phyloP scores from a whole-genome alignment of 2,888 invertebrate genomes.

The Gisinianus flammeolus region DNA sequence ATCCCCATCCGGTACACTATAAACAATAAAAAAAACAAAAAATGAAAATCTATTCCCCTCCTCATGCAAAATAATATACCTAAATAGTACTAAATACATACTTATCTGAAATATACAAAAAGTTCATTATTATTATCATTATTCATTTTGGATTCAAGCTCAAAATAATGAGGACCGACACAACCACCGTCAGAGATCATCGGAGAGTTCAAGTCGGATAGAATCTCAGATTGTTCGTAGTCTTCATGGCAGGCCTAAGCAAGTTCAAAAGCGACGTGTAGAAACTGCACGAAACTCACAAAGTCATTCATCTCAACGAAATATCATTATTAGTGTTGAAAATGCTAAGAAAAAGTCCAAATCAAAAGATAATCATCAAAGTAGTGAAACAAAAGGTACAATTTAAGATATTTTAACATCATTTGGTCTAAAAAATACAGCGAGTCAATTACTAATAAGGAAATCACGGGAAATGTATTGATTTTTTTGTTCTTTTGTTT shows the following conservation, averaged over 20 bases:
- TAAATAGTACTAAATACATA: too few relatives aligned
- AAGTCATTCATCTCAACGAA: not conserved
- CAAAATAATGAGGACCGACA: too few relatives aligned
- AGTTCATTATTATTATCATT: not conserved
- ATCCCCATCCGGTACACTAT: too few relatives aligned
- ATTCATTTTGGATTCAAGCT: not conserved
- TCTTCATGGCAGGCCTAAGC: not conserved
- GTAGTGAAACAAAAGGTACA: conserved; percentile 21
- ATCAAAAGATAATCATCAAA: not conserved
- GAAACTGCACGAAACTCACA: not conserved
- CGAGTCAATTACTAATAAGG: too few relatives aligned
- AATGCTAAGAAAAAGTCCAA: not conserved
- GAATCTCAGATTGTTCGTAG: not conserved
- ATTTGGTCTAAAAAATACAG: too few relatives aligned
- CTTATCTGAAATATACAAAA: not conserved
- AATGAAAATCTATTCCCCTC: too few relatives aligned
- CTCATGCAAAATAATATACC: too few relatives aligned
- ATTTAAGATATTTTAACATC: not conserved
- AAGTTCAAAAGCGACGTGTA: conserved; percentile 3
- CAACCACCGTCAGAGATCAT: not conserved
- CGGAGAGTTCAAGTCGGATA: not conserved
- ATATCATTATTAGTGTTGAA: conserved; percentile 3
- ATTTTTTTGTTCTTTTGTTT: not conserved
- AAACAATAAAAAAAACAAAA: too few relatives aligned
- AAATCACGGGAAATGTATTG: too few relatives aligned